A percentile compares a stretch with the other conserved stretches of the same genome.
These are phyloP conservation scores for Mesorhabditis sp. DNA, from an alignment of 2,888 invertebrate genomes.

Conservation along the genomic window DNA sequence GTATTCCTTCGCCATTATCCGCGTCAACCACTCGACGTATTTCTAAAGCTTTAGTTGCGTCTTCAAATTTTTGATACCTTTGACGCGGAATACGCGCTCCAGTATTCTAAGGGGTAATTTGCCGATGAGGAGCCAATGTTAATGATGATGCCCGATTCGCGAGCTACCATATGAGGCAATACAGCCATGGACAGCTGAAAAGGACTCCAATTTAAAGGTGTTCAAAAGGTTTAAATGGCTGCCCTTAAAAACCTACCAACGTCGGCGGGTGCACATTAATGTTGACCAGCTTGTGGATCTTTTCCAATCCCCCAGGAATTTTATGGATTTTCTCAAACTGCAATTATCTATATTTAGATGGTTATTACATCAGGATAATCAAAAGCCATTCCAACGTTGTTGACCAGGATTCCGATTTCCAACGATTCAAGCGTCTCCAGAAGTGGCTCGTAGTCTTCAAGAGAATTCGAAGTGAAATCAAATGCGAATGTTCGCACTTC, in stretches of 20 bases:
- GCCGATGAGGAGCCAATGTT: constrained; percentile 83
- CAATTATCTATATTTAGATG: background rate
- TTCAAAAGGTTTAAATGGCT: background rate
- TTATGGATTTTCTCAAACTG: constrained; percentile 37
- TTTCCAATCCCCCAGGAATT: constrained; percentile 44
- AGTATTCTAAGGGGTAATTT: constrained; percentile 68
- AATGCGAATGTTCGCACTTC: constrained; percentile 48
- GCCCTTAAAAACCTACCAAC: constrained; percentile 60
- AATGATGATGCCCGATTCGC: constrained; percentile 78
- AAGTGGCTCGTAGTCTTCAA: constrained; percentile 40
- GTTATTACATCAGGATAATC: constrained; percentile 71
- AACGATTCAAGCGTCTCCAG: constrained; percentile 39
- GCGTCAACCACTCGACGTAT: constrained; percentile 51
- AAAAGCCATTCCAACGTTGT: constrained; percentile 87
- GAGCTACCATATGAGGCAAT: constrained; percentile 78
- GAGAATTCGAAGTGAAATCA: constrained; percentile 41
- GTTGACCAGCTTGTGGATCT: constrained; percentile 66
- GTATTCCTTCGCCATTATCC: constrained; percentile 60
- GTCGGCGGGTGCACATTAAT: constrained; percentile 78
- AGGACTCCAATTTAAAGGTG: background rate
- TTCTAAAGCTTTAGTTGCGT: constrained; percentile 33
- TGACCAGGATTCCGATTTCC: constrained; percentile 65
- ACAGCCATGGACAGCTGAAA: constrained; percentile 75
- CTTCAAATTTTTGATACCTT: constrained; percentile 66
- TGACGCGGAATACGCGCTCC: constrained; percentile 77